Base-by-base conservation (phyloP, 2,797 vertebrate species). In the Rhincodon typus region DNA sequence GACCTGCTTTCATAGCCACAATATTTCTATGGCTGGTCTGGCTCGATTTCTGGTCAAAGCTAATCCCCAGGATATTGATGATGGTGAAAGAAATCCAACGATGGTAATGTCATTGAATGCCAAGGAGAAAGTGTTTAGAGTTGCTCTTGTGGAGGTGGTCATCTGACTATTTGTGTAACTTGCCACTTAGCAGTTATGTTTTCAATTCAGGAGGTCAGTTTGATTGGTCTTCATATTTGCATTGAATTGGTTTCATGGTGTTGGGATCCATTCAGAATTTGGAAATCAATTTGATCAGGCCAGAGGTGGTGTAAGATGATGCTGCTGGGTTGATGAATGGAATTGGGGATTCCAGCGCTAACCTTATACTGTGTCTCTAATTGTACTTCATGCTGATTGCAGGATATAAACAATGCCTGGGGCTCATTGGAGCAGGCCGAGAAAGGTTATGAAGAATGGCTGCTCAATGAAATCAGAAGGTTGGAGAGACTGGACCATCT, bases 401-500 rank as follows among this genome's bases (percentile, higher is more conserved):
- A 99, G 99, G 99, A 99, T 97, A 99, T 99, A 96, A 99, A 98
- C 97, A 99, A 98, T 19, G 98, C 98, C 2, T 99, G 99, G 99
- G 98, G 98, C 50, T 97, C 97, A 82, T 98, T 99, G 95, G 99
- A 99, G 96, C 99, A 99, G 96, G 99, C 99, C 0, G 99, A 99
- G 97, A 99, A 99, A 96, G 99, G 99, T 96, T 99, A 99, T 0
- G 99, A 99, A 96, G 99, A 99, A 96, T 99, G 99, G 99, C 97
- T 99, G 96, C 98, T 99, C 96, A 99, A 99, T 3, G 99, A 99
- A 97, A 99, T 99, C 77, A 98, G 99, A 96, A 97, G 99, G 97
- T 97, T 99, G 97, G 99, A 99, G 96, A 98, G 99, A 96, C 98
- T 99, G 23, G 99, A 99, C 97, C 99, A 99, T 97, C 97, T 99